Evolutionary conservation across 2,797 vertebrate species (phyloP), one percentile per base, ranked within the genome.

Genomic region (Rhadinocentrus ornatus): DNA sequence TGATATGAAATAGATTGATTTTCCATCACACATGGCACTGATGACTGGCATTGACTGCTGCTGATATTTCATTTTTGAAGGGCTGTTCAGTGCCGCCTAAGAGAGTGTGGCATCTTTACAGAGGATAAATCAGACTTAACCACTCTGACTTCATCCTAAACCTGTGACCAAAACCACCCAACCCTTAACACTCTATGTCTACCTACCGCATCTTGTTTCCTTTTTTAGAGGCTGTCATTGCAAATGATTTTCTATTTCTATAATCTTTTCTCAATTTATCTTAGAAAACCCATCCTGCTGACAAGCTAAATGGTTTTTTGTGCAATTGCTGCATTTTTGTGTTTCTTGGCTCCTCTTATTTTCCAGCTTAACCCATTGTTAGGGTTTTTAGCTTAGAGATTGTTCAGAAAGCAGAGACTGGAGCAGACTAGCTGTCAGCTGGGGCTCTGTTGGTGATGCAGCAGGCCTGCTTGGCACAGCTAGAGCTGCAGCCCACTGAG

Each of bases 1-100:
- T 83, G 83, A 91, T 93, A 93, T 91, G 90, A 94, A 93, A 92
- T 86, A 89, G 89, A 94, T 93, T 92, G 94, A 93, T 95, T 94
- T 94, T 91, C 91, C 91, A 93, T 94, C 91, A 88, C 77, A 73
- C 82, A 62, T 89, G 80, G 81, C 89, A 85, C 88, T 86, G 90
- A 91, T 92, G 91, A 93, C 92, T 91, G 89, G 82, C 92, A 91
- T 89, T 90, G 92, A 88, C 93, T 92, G 88, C 89, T 89, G 90
- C 90, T 92, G 92, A 91, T 91, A 91, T 94, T 93, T 92, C 89
- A 90, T 88, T 93, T 91, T 87, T 86, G 83, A 91, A 86, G 78
- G 78, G 72, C 78, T 80, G 75, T 55, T 87, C 72, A 72, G 64
- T 39, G 54, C 67, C 73, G 89, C 85, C 85, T 92, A 78, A 88